Evolutionary conservation across 2,888 invertebrate species (phyloP).

Genomic region (Neoscelio sp.): DNA sequence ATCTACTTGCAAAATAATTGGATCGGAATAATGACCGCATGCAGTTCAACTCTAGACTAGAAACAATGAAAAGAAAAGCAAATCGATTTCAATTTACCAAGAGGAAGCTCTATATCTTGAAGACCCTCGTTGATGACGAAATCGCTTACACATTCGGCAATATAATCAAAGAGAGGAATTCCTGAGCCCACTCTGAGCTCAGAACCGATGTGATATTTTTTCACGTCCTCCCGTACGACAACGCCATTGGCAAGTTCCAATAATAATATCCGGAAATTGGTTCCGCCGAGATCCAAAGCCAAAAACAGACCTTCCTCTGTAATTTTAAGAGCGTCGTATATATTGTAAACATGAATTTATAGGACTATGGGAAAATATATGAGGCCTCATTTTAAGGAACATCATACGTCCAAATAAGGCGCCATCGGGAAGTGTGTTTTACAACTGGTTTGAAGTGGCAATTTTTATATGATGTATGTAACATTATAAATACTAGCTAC

Average conservation of each 20-base stretch:
- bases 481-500: too few relatives aligned
- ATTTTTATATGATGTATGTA: too few relatives aligned
- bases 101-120: constrained; percentile 85
- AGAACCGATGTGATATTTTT: constrained; percentile 87
- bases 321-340: too few relatives aligned
- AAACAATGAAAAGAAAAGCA: constrained; percentile 13
- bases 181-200: constrained; percentile 87
- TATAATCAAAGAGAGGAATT: constrained; percentile 88
- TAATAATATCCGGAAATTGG: constrained; percentile 90
- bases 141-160: constrained; percentile 89
- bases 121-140: constrained; percentile 87
- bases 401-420: too few relatives aligned
- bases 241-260: constrained; percentile 86
- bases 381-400: too few relatives aligned
- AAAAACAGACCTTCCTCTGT: constrained; percentile 88
- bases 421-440: too few relatives aligned
- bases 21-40: too few relatives aligned
- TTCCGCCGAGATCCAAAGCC: constrained; percentile 92
- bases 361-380: too few relatives aligned
- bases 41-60: background rate
- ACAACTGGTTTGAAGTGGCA: too few relatives aligned
- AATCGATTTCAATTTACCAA: constrained; percentile 85
- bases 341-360: too few relatives aligned
- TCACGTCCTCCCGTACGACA: constrained; percentile 85
- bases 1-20: too few relatives aligned